Evolutionary conservation across 2,113 vertebrate species (phyloP).

Genomic region (Leiothrix lutea): DNA sequence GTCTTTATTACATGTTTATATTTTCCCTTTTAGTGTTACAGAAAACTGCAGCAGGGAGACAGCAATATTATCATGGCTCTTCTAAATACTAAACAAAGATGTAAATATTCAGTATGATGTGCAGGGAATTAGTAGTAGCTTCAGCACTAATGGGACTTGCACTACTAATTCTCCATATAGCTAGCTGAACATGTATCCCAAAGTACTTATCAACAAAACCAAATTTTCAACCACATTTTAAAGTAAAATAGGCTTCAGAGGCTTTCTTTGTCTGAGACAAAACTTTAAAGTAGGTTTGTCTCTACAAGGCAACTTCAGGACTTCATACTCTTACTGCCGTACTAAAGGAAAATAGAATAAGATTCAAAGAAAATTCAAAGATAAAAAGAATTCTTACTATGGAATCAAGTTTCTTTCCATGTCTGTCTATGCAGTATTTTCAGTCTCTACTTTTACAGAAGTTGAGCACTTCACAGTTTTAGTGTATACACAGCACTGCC

Average conservation of each 20-base stretch:
- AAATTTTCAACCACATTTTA: conserved; percentile 7
- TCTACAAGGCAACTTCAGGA: not conserved
- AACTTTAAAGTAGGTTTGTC: not conserved
- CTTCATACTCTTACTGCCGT: not conserved
- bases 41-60: not conserved
- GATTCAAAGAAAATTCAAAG: not conserved
- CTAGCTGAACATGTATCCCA: not conserved
- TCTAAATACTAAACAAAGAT: not conserved
- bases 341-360: not conserved
- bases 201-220: not conserved
- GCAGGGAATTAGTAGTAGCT: conserved; percentile 14
- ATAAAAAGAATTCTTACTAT: not conserved
- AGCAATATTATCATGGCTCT: not conserved
- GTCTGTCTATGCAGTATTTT: not conserved
- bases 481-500: rapidly evolving
- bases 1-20: not conserved
- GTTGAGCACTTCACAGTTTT: not conserved
- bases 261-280: not conserved
- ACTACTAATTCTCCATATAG: conserved; percentile 13
- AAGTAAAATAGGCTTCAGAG: conserved; percentile 7
- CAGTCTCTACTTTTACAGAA: not conserved
- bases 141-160: not conserved
- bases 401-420: not conserved
- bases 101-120: conserved; percentile 13
- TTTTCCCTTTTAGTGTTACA: not conserved